These are phyloP conservation scores for Hydrozoanthus tunicans DNA, from an alignment of 64 coral and sea anemone genomes.

Conservation along the genomic window DNA sequence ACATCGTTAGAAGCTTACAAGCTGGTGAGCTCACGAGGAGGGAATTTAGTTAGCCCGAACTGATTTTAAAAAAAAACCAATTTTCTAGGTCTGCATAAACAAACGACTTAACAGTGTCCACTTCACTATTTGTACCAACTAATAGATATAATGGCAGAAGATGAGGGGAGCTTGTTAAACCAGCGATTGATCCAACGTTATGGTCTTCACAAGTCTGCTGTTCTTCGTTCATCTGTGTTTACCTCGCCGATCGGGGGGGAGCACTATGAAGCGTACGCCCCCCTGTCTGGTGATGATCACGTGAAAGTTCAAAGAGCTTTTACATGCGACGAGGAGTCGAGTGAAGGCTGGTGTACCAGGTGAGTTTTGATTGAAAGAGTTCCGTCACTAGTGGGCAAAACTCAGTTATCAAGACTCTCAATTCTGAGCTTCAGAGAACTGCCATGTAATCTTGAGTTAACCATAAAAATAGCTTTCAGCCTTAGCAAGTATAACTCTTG, in stretches of 20 bases:
- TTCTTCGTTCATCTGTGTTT: constrained; percentile 65
- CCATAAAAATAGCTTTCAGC: too few species aligned
- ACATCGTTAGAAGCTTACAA: too few species aligned
- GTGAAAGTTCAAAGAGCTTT: constrained; percentile 40
- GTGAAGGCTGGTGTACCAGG: constrained; percentile 76
- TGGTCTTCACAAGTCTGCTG: constrained; percentile 65
- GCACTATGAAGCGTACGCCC: constrained; percentile 79
- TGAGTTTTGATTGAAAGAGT: not conserved
- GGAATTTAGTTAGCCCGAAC: too few species aligned
- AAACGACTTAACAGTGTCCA: too few species aligned
- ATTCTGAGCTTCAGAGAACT: too few species aligned
- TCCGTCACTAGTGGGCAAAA: too few species aligned
- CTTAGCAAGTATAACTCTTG: too few species aligned
- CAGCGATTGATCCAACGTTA: constrained; percentile 73
- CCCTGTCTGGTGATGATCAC: constrained; percentile 64
- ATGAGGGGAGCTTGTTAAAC: constrained; percentile 51
- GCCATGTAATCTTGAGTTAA: too few species aligned
- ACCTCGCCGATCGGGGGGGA: constrained; percentile 83
- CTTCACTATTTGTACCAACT: not conserved
- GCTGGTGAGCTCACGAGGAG: too few species aligned
- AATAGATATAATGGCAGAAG: constrained; percentile 22
- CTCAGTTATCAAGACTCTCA: too few species aligned
- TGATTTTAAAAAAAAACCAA: too few species aligned
- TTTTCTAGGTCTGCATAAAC: too few species aligned
- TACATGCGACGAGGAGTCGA: not conserved